These are phyloP conservation scores for Thaumetopoea pityocampa DNA, from an alignment of 1,140 invertebrate genomes.

Conservation along the genomic window DNA sequence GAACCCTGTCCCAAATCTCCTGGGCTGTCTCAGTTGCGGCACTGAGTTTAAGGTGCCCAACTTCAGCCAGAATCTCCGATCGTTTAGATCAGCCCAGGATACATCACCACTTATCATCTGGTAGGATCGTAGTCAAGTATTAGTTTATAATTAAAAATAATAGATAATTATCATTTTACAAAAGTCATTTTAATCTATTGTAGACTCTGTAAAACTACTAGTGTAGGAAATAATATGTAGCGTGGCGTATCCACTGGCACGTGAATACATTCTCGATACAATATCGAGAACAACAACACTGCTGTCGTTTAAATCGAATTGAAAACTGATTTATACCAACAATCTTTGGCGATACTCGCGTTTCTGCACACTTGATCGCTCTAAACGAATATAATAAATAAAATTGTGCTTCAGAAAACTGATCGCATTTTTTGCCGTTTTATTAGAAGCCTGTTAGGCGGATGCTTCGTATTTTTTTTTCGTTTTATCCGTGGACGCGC, in stretches of 20 bases:
- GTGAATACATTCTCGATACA: conserved; percentile 14
- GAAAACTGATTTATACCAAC: conserved; percentile 63
- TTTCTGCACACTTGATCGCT: conserved; percentile 48
- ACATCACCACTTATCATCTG: no score
- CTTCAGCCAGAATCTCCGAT: no score
- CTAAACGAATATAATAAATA: conserved; percentile 51
- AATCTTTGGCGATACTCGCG: conserved; percentile 49
- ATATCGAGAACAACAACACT: conserved; percentile 50
- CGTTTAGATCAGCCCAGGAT: no score
- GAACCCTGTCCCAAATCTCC: no score
- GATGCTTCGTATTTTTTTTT: conserved; percentile 11
- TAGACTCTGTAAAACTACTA: no score
- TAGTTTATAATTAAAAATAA: no score
- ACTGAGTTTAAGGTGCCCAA: no score
- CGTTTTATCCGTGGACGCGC: no score
- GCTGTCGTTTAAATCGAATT: conserved; percentile 63
- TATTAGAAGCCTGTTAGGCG: background rate
- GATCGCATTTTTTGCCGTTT: conserved; percentile 31
- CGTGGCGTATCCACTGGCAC: conserved; percentile 26
- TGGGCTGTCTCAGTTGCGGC: no score
- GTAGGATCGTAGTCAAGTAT: no score
- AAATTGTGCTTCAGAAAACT: conserved; percentile 36
- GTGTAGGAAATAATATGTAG: conserved; percentile 12
- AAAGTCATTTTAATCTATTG: no score
- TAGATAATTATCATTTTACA: no score